Evolutionary conservation across 2,888 invertebrate species (phyloP), one percentile per base, ranked within the genome.

Genomic region (Busseola fusca): DNA sequence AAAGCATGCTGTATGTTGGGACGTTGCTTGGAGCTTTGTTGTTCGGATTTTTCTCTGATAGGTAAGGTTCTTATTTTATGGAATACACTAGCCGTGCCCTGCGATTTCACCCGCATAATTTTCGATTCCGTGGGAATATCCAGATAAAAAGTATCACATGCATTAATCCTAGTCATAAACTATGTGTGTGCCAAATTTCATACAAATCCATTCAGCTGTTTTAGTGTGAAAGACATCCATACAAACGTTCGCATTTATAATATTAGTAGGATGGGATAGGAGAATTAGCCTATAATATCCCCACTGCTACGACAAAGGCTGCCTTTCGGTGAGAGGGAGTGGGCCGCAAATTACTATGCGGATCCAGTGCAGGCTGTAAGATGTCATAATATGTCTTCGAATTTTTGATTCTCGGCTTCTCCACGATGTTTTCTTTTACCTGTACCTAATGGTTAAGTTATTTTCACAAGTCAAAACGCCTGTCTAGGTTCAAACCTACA

Each of bases 21-120:
- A 85, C 90, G 14, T 79, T 94, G n/a, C 45, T 92, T 25, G 94
- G 94, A 10, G 83, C 92, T 3, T 78, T 93, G 12, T 18, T 87
- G 3, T 92, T 93, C 77, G 94, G 94, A 76, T 88, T 91, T 74
- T 58, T 93, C 52, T 91, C 94, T 56, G 94, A 94, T 82, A 91
- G 76, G 94, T 94, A 84, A 83, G 87, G 3, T n/a, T 42, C 7
- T 10, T 9, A 56, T 56, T 30, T 21, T 52, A 48, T 10, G 9
- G 9, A n/a, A 10, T 48, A 3, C n/a, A 48, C 10, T 34, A 34
- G 34, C 34, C 7, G 7, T 34, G 34, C 34, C 5, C 5, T 7
- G 2, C 5, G 34, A 7, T 34, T 34, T 34, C 34, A 34, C 34
- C 7, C 34, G 34, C 34, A 34, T 34, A 34, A 34, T 4, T 4